phyloP scores from a whole-genome alignment of 1,140 invertebrate genomes.

The Pachyrhynchus sulphureomaculatus region DNA sequence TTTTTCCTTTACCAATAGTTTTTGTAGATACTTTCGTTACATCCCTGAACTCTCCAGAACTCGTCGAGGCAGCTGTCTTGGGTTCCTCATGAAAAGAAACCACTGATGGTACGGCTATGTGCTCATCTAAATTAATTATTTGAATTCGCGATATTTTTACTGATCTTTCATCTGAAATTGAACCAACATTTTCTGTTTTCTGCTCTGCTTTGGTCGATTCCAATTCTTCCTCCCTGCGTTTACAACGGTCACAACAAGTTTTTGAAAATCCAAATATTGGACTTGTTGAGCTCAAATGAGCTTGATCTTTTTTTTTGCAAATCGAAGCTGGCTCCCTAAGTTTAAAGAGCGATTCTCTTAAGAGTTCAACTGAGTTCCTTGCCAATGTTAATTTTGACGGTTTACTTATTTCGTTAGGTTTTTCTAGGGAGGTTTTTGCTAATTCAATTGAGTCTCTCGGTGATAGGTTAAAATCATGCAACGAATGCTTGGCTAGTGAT shows the following conservation, averaged over 20 bases:
- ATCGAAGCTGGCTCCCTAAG: neutral
- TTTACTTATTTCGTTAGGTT: neutral
- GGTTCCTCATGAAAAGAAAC: conserved; percentile 31
- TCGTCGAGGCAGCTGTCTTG: conserved; percentile 2
- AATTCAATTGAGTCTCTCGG: conserved; percentile 19
- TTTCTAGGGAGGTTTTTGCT: conserved; percentile 5
- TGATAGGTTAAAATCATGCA: neutral
- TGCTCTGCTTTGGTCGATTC: neutral
- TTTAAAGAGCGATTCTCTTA: conserved; percentile 14
- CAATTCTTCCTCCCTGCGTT: neutral
- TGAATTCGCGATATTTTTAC: conserved; percentile 30
- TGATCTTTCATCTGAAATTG: neutral
- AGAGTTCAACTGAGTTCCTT: conserved; percentile 31
- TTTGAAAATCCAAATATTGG: neutral
- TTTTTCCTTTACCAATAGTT: neutral
- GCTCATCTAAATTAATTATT: conserved; percentile 20
- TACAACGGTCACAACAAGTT: conserved; percentile 12
- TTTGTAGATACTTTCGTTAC: conserved; percentile 2
- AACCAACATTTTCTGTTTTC: neutral
- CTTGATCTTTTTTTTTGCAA: conserved; percentile 8
- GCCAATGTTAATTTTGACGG: conserved; percentile 24
- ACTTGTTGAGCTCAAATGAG: neutral
- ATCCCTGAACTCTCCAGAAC: neutral
- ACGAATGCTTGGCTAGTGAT: conserved; percentile 7
- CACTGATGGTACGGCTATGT: neutral